phyloP scores from a whole-genome alignment of 2,888 invertebrate species.

The Byasa hedistus region DNA sequence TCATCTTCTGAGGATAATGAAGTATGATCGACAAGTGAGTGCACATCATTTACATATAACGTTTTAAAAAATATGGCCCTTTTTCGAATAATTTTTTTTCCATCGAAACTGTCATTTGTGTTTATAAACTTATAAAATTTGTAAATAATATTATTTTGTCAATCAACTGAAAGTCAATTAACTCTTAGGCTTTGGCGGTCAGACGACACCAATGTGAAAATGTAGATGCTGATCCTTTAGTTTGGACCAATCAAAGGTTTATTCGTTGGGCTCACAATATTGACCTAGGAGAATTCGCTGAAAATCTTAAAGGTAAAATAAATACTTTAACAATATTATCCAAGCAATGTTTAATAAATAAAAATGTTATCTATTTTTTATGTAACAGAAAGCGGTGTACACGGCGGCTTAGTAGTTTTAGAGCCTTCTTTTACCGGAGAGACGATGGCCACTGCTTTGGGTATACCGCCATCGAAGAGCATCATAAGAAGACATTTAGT shows the following conservation, averaged over 20 bases:
- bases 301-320: conserved; percentile 89
- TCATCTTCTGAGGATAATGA: conserved; percentile 93
- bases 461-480: conserved; percentile 95
- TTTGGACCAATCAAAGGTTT: conserved; percentile 97
- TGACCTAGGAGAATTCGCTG: conserved; percentile 95
- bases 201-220: conserved; percentile 93
- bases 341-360: background rate
- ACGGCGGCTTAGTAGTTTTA: conserved; percentile 95
- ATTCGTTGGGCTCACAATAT: conserved; percentile 96
- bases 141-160: background rate
- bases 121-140: background rate
- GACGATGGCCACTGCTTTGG: conserved; percentile 95
- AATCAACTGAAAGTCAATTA: background rate
- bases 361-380: conserved; percentile 19
- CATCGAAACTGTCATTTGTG: too few species aligned
- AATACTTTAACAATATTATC: background rate
- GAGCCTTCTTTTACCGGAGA: conserved; percentile 97
- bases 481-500: conserved; percentile 95
- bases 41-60: background rate
- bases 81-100: background rate
- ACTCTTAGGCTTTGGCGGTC: conserved; percentile 87
- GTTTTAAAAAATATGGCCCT: background rate
- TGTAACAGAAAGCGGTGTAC: conserved; percentile 92
- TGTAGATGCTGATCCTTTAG: conserved; percentile 93
- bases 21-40: conserved; percentile 92